These are phyloP conservation scores for Noturus placidus DNA, from an alignment of 2,113 vertebrate genomes.

Conservation along the genomic window DNA sequence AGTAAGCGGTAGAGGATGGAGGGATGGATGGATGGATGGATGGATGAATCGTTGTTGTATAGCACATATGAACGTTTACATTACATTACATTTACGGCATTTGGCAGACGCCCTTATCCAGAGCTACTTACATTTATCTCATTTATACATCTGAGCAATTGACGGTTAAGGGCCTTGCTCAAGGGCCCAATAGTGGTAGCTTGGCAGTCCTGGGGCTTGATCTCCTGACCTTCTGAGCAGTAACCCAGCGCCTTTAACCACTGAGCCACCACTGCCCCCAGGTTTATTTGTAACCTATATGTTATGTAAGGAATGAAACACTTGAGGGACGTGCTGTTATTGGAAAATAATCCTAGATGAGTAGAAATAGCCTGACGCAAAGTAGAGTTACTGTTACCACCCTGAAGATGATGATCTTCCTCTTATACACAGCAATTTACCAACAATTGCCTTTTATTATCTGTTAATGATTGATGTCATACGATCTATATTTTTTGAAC, in stretches of 20 bases:
- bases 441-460: background rate
- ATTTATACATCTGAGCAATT: too few species aligned
- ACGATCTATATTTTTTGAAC: background rate
- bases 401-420: background rate
- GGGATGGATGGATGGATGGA: too few species aligned
- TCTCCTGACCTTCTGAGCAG: too few species aligned
- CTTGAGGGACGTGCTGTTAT: background rate
- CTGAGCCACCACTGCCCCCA: too few species aligned
- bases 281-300: background rate
- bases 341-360: background rate
- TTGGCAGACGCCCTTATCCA: too few species aligned
- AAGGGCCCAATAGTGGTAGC: too few species aligned
- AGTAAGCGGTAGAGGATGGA: too few species aligned
- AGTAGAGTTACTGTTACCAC: background rate
- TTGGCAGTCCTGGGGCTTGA: too few species aligned
- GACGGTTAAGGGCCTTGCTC: too few species aligned
- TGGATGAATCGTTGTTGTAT: background rate
- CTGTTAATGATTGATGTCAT: background rate
- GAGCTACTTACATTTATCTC: too few species aligned
- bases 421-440: background rate
- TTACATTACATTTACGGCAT: too few species aligned
- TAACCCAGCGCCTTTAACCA: too few species aligned
- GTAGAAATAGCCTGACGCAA: background rate
- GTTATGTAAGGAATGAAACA: background rate
- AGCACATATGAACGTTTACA: background rate